Base-by-base conservation (phyloP, 2,797 vertebrate species). In the Rhabdomys pumilio region DNA sequence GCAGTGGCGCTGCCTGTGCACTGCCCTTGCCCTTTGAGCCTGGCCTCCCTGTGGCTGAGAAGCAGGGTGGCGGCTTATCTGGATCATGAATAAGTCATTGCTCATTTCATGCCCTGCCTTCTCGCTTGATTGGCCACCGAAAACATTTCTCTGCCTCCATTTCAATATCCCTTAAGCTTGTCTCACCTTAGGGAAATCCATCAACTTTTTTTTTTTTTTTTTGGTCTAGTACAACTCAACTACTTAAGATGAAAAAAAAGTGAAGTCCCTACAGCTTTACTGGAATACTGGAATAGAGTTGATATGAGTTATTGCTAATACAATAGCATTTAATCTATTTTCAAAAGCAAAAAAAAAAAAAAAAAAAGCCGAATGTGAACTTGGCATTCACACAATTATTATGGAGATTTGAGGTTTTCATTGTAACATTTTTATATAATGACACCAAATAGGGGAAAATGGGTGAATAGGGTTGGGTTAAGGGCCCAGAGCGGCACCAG, bases 61-160 rank as follows among this genome's bases (percentile, higher is more conserved):
- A 50, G 61, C 73, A 44, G 85, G 79, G 73, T 53, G 89, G 79
- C 1, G 20, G 84, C 89, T 61, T 47, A 0, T 88, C n/a, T n/a
- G 75, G 50, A 76, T 86, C 24, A 86, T 94, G 75, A 89, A 72
- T 84, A 96, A 97, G 80, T 96, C 87, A 67, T 77, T 76, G 75
- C 89, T 77, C 76, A 81, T 79, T 73, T 77, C 59, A 31, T 31
- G 73, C 69, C 91, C 38, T 47, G 86, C 63, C 44, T 72, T 34
- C 44, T n/a, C 0, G 8, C 61, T 26, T 59, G 63, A 19, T 34
- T 75, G 76, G 83, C 24, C 90, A 41, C 87, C 92, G 73, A 83
- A 88, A 89, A 93, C 59, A 59, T 55, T 67, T 76, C 72, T 89
- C 77, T 91, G 79, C 38, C 79, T 84, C 86, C 38, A 41, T 80